These are phyloP conservation scores for Creontiades dilutus DNA, from an alignment of 2,888 invertebrate genomes.

Conservation along the genomic window DNA sequence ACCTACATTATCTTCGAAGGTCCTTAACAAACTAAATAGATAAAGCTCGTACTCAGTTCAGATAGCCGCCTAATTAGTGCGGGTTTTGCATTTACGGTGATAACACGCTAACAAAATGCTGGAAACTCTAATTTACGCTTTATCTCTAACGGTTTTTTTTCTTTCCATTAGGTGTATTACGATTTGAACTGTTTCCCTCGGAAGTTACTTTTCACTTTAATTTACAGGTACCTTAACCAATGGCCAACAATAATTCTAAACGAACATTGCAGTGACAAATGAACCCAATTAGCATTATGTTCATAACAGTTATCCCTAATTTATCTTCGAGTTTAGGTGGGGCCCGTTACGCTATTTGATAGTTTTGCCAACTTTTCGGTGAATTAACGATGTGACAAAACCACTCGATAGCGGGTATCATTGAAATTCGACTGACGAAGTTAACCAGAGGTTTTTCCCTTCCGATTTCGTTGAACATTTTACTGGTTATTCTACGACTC, in stretches of 20 bases:
- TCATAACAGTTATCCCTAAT: background rate
- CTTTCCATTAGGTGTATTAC: background rate
- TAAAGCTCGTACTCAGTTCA: background rate
- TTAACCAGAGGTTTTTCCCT: too few species aligned
- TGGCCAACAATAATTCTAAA: background rate
- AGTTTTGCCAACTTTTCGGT: too few species aligned
- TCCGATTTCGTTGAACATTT: too few species aligned
- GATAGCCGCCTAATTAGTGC: slow-evolving; percentile 9
- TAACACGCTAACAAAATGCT: slow-evolving; percentile 4
- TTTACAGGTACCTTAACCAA: slow-evolving; percentile 2
- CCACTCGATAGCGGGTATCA: too few species aligned
- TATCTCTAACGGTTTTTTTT: background rate
- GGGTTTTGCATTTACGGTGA: background rate
- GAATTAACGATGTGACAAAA: too few species aligned
- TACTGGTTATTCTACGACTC: too few species aligned
- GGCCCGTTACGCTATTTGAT: too few species aligned
- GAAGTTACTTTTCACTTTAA: slow-evolving; percentile 13
- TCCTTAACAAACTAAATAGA: slow-evolving; percentile 18
- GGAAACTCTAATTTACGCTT: slow-evolving; percentile 25
- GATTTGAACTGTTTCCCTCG: background rate
- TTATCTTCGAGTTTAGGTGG: background rate
- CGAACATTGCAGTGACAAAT: background rate
- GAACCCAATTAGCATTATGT: background rate
- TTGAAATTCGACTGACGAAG: too few species aligned
- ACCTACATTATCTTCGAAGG: slow-evolving; percentile 3